phyloP scores from a whole-genome alignment of 2,888 invertebrate genomes.

The Busseola fusca region DNA sequence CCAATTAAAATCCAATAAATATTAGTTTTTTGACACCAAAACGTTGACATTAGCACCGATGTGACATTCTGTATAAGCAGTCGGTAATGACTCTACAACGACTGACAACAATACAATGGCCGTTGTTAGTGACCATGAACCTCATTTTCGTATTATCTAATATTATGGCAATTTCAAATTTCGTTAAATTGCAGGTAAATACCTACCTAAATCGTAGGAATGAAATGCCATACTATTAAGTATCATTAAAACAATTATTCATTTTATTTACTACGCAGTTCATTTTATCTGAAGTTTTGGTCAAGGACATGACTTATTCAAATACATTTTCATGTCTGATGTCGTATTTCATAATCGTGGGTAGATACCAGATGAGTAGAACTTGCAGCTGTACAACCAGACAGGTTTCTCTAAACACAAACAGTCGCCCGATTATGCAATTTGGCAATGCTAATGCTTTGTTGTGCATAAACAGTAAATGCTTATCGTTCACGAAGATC shows the following conservation, averaged over 20 bases:
- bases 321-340: slow-evolving; percentile 6
- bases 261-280: slow-evolving; percentile 13
- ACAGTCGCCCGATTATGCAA: slow-evolving; percentile 21
- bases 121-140: slow-evolving; percentile 68
- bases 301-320: slow-evolving; percentile 19
- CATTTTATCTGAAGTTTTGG: slow-evolving; percentile 10
- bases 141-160: slow-evolving; percentile 65
- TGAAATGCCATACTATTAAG: slow-evolving; percentile 2
- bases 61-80: slow-evolving; percentile 51
- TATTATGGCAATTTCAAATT: slow-evolving; percentile 36
- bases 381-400: neutral
- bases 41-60: slow-evolving; percentile 38
- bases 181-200: slow-evolving; percentile 2
- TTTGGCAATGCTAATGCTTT: slow-evolving; percentile 7
- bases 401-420: slow-evolving; percentile 12
- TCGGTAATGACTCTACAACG: slow-evolving; percentile 62
- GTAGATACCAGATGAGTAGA: slow-evolving; percentile 3
- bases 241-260: neutral
- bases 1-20: slow-evolving; percentile 35
- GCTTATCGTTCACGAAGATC: slow-evolving; percentile 29
- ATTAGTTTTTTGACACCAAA: slow-evolving; percentile 37
- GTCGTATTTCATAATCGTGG: neutral
- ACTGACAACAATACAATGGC: slow-evolving; percentile 60
- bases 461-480: slow-evolving; percentile 7
- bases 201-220: neutral